Evolutionary conservation across 2,113 vertebrate species (phyloP), one percentile per base, ranked within the genome.

Genomic region (Empidonax traillii): DNA sequence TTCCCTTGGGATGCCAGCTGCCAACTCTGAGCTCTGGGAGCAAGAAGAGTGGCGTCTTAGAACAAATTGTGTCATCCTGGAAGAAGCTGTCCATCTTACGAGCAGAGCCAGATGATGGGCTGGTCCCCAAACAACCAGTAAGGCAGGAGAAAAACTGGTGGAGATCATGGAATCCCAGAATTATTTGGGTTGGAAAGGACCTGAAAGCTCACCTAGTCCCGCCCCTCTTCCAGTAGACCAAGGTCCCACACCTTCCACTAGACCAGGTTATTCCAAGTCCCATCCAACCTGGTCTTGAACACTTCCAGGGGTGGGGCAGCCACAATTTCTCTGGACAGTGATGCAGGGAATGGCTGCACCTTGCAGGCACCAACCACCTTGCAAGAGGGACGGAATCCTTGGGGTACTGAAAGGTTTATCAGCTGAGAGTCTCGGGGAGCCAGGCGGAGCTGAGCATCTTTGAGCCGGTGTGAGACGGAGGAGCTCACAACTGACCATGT

Each of bases 211-310:
- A 47, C 5, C 33, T 24, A 39, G 33, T 61, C 1, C 28, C 46
- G 24, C 23, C 10, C 10, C 12, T 10, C 2, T 44, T 39, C 39
- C 39, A 39, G 10, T 39, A 39, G 39, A 39, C 39, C 39, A 39
- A 11, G 39, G 39, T 39, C 39, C 3, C 68, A 44, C 15, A 25
- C 4, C 6, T 75, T 1, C 44, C 69, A 30, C 53, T 14, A 0
- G 3, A 8, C 39, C 78, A 61, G 62, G 15, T 0, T 14, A 16
- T 28, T 24, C 33, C 61, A 37, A 81, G 14, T 21, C 14, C 43
- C 0, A 0, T 14, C 25, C 52, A 67, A 0, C 53, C 39, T 14
- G 52, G 18, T 14, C 37, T 23, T 19, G 68, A 37, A 0, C 33
- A n/a, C 15, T 61, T 0, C 5, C 46, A 47, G 20, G 53, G 71